phyloP scores from a whole-genome alignment of 2,888 invertebrate genomes.

The Plagodis dolabraria region DNA sequence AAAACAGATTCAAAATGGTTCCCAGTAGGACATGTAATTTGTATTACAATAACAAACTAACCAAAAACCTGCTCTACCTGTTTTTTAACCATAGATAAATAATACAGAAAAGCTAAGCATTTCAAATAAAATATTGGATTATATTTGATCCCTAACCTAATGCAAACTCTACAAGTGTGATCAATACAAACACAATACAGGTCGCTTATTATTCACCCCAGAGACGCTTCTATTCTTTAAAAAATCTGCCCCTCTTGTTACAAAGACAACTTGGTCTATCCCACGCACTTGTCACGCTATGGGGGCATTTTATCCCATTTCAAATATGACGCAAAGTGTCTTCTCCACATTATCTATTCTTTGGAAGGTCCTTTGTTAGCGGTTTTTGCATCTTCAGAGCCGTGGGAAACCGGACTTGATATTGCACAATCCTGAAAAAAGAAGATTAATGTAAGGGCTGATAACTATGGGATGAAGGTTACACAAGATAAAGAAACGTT shows the following conservation, averaged over 20 bases:
- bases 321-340: constrained; percentile 63
- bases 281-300: constrained; percentile 74
- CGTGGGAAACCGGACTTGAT: constrained; percentile 56
- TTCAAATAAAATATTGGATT: constrained; percentile 4
- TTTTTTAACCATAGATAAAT: too few species aligned
- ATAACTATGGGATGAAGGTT: constrained; percentile 15
- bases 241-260: constrained; percentile 18
- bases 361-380: constrained; percentile 46
- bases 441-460: constrained; percentile 37
- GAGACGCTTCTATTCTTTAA: constrained; percentile 25
- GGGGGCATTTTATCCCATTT: constrained; percentile 57
- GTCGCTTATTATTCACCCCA: constrained; percentile 47
- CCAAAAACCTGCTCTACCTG: too few species aligned
- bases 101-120: too few species aligned
- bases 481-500: constrained; percentile 12
- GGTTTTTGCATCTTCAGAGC: constrained; percentile 66
- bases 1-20: too few species aligned
- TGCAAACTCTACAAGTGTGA: constrained; percentile 61
- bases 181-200: constrained; percentile 57
- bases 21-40: too few species aligned
- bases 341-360: constrained; percentile 50
- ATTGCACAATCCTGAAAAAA: constrained; percentile 51
- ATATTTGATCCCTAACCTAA: constrained; percentile 27
- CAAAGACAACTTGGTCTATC: constrained; percentile 45
- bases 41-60: too few species aligned